Evolutionary conservation across 2,797 vertebrate genomes (phyloP), one percentile per base, ranked within the genome.

Genomic region (Bradypus variegatus): DNA sequence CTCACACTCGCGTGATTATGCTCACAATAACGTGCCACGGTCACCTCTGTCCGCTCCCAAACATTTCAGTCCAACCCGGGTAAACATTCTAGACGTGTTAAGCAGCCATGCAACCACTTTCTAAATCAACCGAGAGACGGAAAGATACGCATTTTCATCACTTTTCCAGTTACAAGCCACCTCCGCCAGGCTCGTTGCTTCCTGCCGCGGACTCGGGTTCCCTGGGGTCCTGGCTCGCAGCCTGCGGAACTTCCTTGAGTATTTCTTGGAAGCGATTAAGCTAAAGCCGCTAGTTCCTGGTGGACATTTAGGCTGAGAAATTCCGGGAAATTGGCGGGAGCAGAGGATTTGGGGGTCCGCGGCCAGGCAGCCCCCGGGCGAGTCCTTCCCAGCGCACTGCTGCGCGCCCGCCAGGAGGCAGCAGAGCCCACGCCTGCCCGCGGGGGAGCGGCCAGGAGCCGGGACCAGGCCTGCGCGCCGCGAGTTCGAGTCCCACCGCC

Each of bases 281-380:
- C 55, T 55, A 7, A 19, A 19, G 55, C 18, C 18, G 55, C 16
- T 19, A 7, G 16, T 53, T 53, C 38, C 45, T 76, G 48, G 53
- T 1, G 23, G 77, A 53, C 62, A n/a, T 15, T 60, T 41, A 60
- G 27, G 50, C 31, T 38, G n/a, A 41, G 41, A 60, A 41, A 76
- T 60, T 25, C 53, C 3, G 8, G 41, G 50, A 50, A n/a, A 41
- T 5, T 53, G 45, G 16, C 1, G 6, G 55, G 29, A 64, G 19
- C 65, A 15, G 11, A 33, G 10, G 21, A 8, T 58, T 38, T 21
- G 11, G 23, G 9, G 18, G 16, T 69, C 62, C 36, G 16, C 5
- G 18, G 3, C 13, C 27, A 0, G 3, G 16, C 0, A 18, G 8
- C 31, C 4, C 25, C 27, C 0, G 8, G 58, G 41, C 1, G 2